Base-by-base conservation (phyloP, 2,113 vertebrate genomes). In the Aspidoscelis tigris region DNA sequence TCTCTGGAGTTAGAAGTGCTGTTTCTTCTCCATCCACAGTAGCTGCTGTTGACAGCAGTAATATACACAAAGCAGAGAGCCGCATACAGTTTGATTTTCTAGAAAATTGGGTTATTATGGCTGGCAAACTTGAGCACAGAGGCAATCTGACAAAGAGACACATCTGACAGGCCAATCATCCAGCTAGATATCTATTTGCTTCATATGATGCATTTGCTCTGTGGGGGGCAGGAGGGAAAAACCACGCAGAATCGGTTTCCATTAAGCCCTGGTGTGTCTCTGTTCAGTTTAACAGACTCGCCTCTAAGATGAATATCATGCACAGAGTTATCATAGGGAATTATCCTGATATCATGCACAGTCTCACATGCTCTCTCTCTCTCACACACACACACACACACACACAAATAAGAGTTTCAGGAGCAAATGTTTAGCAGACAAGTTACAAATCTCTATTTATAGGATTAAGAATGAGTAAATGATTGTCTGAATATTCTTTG, bases 381-480 rank as follows among this genome's bases (percentile, higher is more conserved):
- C 33, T 33, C 33, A 91, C 72, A 0, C 41, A 79, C 21, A 24
- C 41, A 65, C 50, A 41, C 33, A 24, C 18, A 53, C 8, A 43
- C 50, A 61, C 21, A 61, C 21, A n/a, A 3, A 65, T 85, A 91
- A 90, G 92, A 95, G 90, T 89, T 93, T 93, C 83, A 66, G 80
- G 84, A 89, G 85, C 93, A 92, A 91, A 92, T 90, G 81, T 71
- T 71, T 91, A 81, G 90, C 88, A 92, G 90, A 89, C 91, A 86
- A 84, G 65, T 55, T 90, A 91, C 4, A 71, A 85, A 89, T 85
- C 89, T 91, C 82, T 79, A 92, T 86, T 87, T 90, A 85, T 83
- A 86, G 91, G 91, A 90, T 91, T 92, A 93, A 82, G 88, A 90
- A 92, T 87, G 92, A 87, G 85, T 82, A 87, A 89, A 91, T 84